Evolutionary conservation across 2,113 vertebrate genomes (phyloP), one percentile per base, ranked within the genome.

Genomic region (Anolis carolinensis): DNA sequence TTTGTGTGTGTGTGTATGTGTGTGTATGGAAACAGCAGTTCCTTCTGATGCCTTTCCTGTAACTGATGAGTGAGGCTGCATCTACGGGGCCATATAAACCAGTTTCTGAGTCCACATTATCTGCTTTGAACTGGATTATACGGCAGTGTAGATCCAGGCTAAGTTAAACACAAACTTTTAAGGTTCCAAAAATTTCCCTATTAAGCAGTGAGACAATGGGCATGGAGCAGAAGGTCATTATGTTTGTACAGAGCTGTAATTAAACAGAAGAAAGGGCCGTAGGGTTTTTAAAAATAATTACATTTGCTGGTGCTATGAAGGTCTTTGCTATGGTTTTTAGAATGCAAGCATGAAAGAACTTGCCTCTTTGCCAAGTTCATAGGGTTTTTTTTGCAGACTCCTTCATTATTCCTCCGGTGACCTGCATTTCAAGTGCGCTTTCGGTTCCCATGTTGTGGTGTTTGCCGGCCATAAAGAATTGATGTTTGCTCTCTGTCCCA

Each of bases 11-110:
- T n/a, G n/a, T n/a, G n/a, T n/a, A n/a, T n/a, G n/a, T n/a, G n/a
- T n/a, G n/a, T n/a, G n/a, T n/a, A n/a, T n/a, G n/a, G 48, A 2
- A 86, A 83, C 86, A 75, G 10, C 21, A 78, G 73, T 73, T 86
- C 73, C 27, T 9, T 0, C 0, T 67, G 34, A 1, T 76, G 44
- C 50, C 23, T 84, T 63, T 30, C 21, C 1, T 65, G 79, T 14
- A 3, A 0, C 72, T 83, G 77, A 0, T 83, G 84, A 44, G 3
- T 44, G 39, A 5, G 39, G 39, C 39, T 44, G 39, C 3, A 44
- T 44, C 39, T 44, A 44, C 39, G 5, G 39, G 39, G 39, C 39
- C 39, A 44, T 44, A 44, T 44, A 44, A 5, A 4, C 39, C 39
- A 4, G 2, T 44, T 44, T 44, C 39, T 44, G 39, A 44, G 5